Base-by-base conservation (phyloP, 2,888 invertebrate genomes). In the Pammene fasciana region DNA sequence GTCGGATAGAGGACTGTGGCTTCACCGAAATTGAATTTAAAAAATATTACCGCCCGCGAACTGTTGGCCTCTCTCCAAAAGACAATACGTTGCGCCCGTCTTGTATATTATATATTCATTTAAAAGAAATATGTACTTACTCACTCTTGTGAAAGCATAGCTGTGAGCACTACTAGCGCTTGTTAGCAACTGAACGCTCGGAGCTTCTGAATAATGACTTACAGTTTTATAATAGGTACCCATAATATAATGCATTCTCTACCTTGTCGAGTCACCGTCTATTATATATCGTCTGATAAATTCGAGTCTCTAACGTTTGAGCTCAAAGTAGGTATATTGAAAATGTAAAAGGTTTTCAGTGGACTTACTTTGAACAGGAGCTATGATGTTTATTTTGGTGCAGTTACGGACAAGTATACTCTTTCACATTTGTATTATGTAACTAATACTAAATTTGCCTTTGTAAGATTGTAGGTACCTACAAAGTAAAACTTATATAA, bases 11-110 rank as follows among this genome's bases (percentile, higher is more conserved):
- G 86, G 82, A 79, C 85, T 89, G 90, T 87, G 89, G 90, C 89
- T 89, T 87, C 86, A 86, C 87, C 86, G 88, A 91, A 92, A 92
- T 92, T 92, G 91, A 92, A 92, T 92, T 92, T 90, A 89, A 92
- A 92, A 92, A 92, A 92, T 92, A 92, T 92, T 89, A 90, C 91
- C 87, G 79, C 84, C 86, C 86, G 84, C 85, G 86, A 84, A 88
- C 83, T 82, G 85, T 90, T 92, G 92, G 92, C 90, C 79, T 83
- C 84, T 80, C 82, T 90, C 92, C 91, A 92, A 89, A 86, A 92
- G 89, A 92, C 90, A 91, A 90, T 80, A 80, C 76, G 73, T 86
- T 88, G 82, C 78, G 79, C 77, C 81, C 83, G 82, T 84, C 88
- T 87, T 89, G 88, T 87, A 70, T 70, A 65, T 70, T 70, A 70